Evolutionary conservation across 2,888 invertebrate species (phyloP).

Genomic region (Drosophila fungiperda): DNA sequence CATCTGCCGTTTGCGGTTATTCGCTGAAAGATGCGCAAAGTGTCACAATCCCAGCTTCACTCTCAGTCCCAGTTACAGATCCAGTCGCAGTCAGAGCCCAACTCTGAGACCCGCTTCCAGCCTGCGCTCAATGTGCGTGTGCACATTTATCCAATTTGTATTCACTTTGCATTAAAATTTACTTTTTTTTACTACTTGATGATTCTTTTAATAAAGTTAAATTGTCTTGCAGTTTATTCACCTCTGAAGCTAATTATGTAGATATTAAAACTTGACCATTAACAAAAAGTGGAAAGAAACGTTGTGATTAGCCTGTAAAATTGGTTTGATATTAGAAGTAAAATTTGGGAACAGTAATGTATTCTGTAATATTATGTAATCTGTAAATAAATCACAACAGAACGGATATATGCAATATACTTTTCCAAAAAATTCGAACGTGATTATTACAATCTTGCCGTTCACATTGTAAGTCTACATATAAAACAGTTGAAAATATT

Average conservation of each 20-base stretch:
- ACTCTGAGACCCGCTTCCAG: slow-evolving; percentile 14
- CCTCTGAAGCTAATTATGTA: slow-evolving; percentile 59
- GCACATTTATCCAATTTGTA: slow-evolving; percentile 78
- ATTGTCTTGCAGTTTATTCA: slow-evolving; percentile 66
- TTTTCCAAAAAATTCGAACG: neutral
- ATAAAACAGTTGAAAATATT: neutral
- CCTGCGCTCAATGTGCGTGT: slow-evolving; percentile 42
- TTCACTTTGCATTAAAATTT: slow-evolving; percentile 50
- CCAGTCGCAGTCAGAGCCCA: slow-evolving; percentile 23
- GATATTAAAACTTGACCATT: slow-evolving; percentile 72
- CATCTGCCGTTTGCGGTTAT: slow-evolving; percentile 64
- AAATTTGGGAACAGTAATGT: neutral
- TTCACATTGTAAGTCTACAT: neutral
- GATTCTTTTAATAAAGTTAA: slow-evolving; percentile 42
- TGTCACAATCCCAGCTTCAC: slow-evolving; percentile 53
- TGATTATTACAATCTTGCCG: neutral
- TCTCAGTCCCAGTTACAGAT: slow-evolving; percentile 8
- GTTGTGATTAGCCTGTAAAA: slow-evolving; percentile 46
- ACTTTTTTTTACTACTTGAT: slow-evolving; percentile 31
- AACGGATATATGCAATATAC: neutral
- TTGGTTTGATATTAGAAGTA: neutral
- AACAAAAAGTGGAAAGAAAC: slow-evolving; percentile 30
- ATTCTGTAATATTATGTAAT: too few relatives aligned
- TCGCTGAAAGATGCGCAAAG: slow-evolving; percentile 69
- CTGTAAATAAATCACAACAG: neutral